These are phyloP conservation scores for Colossoma macropomum DNA, from an alignment of 2,113 vertebrate species.

Conservation along the genomic window DNA sequence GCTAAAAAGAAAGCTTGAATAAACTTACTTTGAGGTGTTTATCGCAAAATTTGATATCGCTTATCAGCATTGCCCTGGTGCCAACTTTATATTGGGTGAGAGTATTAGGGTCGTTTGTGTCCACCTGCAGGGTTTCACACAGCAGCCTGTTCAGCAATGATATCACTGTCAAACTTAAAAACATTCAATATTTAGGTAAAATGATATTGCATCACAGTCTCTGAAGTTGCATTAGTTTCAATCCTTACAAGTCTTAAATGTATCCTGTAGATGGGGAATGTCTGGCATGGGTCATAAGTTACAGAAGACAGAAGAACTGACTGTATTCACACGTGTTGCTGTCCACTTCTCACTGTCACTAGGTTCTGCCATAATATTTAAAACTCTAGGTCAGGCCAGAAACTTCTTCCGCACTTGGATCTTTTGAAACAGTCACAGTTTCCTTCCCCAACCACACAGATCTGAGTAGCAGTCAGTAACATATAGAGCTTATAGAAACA, in stretches of 20 bases:
- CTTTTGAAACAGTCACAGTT: not conserved
- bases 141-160: not conserved
- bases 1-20: not conserved
- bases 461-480: too few species aligned
- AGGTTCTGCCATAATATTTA: not conserved
- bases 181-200: not conserved
- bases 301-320: not conserved
- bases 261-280: not conserved
- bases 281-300: not conserved
- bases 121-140: constrained; percentile 47
- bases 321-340: not conserved
- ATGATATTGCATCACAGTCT: not conserved
- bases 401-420: not conserved
- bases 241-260: not conserved
- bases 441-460: not conserved
- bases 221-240: not conserved
- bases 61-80: constrained; percentile 11
- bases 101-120: constrained; percentile 31
- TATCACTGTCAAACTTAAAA: not conserved
- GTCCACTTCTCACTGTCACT: not conserved
- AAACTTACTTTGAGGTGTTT: not conserved
- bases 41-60: not conserved
- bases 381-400: not conserved
- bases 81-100: constrained; percentile 27
- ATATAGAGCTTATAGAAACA: too few species aligned